A percentile compares a stretch with the other conserved stretches of the same genome.
These are phyloP conservation scores for Caenorhabditis plicata DNA, from an alignment of 2,888 invertebrate species.

Conservation along the genomic window DNA sequence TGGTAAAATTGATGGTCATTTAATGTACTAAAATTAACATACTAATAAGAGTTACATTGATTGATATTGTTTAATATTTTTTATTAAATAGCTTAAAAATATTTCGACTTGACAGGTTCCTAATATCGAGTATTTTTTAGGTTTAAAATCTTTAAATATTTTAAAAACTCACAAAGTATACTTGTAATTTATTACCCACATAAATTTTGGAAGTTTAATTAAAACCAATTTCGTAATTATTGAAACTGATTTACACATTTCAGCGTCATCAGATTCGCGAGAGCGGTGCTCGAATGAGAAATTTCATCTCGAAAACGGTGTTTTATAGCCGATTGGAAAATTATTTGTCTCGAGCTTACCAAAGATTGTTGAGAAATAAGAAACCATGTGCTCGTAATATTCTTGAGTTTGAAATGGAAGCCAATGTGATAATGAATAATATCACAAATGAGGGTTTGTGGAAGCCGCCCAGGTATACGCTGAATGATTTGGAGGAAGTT, in stretches of 20 bases:
- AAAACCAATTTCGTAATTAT: background rate
- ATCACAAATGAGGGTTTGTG: background rate
- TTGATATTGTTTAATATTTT: no score
- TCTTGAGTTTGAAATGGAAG: constrained; percentile 18
- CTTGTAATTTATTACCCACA: no score
- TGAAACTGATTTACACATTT: no score
- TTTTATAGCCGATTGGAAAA: background rate
- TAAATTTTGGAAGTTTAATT: background rate
- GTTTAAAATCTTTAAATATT: no score
- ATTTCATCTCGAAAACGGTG: constrained; percentile 6
- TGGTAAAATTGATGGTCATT: no score
- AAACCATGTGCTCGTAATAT: constrained; percentile 5
- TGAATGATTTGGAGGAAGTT: constrained; percentile 27
- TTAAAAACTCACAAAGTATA: no score
- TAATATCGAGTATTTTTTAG: no score
- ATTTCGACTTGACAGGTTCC: no score
- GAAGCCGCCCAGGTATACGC: constrained; percentile 21
- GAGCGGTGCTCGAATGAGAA: constrained; percentile 17
- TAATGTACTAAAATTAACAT: no score
- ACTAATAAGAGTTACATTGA: no score
- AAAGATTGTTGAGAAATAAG: no score
- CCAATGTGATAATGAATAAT: background rate
- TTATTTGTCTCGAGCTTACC: background rate
- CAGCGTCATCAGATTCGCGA: constrained; percentile 19
- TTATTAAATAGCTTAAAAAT: no score